Evolutionary conservation across 2,113 vertebrate genomes (phyloP), one percentile per base, ranked within the genome.

Genomic region (Syngnathus typhle): DNA sequence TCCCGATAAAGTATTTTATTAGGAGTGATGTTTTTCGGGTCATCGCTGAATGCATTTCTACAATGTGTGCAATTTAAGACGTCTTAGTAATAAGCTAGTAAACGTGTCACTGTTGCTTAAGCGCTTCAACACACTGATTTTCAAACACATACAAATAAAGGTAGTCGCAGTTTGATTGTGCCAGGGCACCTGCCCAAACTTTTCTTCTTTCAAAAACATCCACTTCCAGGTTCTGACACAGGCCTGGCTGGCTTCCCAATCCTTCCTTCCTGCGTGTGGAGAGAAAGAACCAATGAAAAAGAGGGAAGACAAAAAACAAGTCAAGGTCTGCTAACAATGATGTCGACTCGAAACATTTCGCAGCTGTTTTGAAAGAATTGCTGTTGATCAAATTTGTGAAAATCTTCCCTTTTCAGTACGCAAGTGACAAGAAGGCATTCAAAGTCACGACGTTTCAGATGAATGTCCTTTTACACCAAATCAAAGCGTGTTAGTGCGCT

Each of bases 181-280:
- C 61, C 74, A 77, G 68, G 83, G 83, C 85, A 88, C 80, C 84
- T 77, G 75, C 82, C 81, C 71, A 73, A 71, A 60, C 76, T 82
- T 84, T 79, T 79, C 77, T 52, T 70, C 77, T 75, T 71, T 79
- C 68, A 78, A 76, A 84, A 78, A 76, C 73, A 81, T 75, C 80
- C 75, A 79, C 85, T 86, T 87, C 80, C 85, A 87, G 83, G 73
- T 84, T 88, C 76, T 84, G 79, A 87, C 78, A 83, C 77, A 56
- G 65, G 62, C 75, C 80, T 83, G 84, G 84, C 80, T 83, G 84
- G 84, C 76, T 75, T 68, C 32, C 51, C 36, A 43, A 70, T 72
- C 37, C 2, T 18, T 72, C 37, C 2, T 18, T 77, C 37, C 21
- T 73, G 46, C 55, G 58, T 78, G 65, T 76, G 56, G 32, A 68